These are phyloP conservation scores for Eupithecia subfuscata DNA, from an alignment of 2,888 invertebrate species.

Conservation along the genomic window DNA sequence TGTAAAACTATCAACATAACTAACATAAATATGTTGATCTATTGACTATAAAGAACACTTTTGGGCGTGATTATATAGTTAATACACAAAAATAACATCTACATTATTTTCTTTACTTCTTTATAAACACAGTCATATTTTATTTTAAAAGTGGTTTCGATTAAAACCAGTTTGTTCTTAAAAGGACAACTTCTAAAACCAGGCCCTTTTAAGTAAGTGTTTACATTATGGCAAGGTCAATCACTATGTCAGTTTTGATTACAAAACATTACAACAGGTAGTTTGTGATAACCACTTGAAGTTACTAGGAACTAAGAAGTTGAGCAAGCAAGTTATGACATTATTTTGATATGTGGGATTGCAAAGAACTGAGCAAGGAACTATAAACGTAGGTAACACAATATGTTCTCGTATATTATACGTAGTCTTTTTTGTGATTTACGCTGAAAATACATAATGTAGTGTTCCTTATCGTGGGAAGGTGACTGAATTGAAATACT, in stretches of 20 bases:
- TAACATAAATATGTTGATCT: too few species aligned
- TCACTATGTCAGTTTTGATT: conserved; percentile 3
- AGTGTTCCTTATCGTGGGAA: too few species aligned
- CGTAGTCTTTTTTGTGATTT: neutral
- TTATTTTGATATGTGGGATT: neutral
- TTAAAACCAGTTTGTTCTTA: neutral
- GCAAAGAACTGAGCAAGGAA: neutral
- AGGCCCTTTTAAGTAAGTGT: neutral
- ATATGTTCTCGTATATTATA: neutral
- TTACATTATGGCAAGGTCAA: neutral
- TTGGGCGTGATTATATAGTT: too few species aligned
- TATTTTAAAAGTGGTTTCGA: neutral
- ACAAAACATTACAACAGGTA: neutral
- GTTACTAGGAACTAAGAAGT: neutral
- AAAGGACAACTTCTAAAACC: conserved; percentile 7
- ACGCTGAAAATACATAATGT: neutral
- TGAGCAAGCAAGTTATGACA: neutral
- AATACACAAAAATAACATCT: neutral
- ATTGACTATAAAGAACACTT: too few species aligned
- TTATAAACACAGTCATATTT: neutral
- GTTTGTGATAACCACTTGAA: neutral
- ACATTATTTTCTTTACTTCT: neutral
- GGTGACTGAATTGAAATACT: too few species aligned
- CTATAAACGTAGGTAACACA: too few species aligned
- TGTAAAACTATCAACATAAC: too few species aligned